Percentiles rank a stretch among this genome's conserved stretches.
These are phyloP conservation scores for Drosophila jambulina DNA, from an alignment of 1,140 invertebrate species.

Conservation along the genomic window DNA sequence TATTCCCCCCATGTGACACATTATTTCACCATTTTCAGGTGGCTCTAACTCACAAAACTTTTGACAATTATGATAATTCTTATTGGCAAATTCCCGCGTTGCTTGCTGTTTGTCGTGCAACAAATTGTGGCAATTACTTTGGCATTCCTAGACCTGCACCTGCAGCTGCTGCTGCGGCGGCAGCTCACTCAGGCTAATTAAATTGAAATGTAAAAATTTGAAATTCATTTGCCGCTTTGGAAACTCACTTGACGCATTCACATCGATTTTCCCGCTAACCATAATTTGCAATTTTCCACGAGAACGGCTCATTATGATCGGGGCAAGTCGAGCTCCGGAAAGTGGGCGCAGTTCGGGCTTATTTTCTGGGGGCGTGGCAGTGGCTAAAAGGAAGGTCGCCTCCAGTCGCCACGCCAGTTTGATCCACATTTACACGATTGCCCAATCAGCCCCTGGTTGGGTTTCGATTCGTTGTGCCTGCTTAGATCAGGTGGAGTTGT, in stretches of 20 bases:
- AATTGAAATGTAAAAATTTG: conserved; percentile 31
- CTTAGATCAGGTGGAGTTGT: conserved; percentile 26
- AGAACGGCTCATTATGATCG: conserved; percentile 36
- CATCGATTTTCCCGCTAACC: conserved; percentile 20
- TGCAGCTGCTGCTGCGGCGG: conserved; percentile 26
- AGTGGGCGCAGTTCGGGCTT: conserved; percentile 35
- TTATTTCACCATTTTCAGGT: not conserved
- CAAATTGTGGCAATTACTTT: conserved; percentile 70
- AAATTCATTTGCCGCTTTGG: conserved; percentile 38
- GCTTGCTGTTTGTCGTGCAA: conserved; percentile 46
- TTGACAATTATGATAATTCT: conserved; percentile 73
- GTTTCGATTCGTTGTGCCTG: conserved; percentile 9
- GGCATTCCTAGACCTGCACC: conserved; percentile 46
- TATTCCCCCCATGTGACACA: no score
- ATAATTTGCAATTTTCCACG: conserved; percentile 62
- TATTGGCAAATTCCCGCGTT: conserved; percentile 17
- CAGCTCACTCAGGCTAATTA: conserved; percentile 53
- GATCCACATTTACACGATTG: conserved; percentile 40
- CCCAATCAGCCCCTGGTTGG: conserved; percentile 20
- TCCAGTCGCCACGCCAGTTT: conserved; percentile 19
- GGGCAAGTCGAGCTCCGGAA: not conserved
- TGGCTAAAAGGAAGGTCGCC: conserved; percentile 38
- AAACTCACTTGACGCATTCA: conserved; percentile 59
- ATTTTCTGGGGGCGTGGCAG: conserved; percentile 23
- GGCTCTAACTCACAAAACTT: not conserved